Evolutionary conservation across 2,888 invertebrate species (phyloP).

Genomic region (Omphaloscelis lunosa): DNA sequence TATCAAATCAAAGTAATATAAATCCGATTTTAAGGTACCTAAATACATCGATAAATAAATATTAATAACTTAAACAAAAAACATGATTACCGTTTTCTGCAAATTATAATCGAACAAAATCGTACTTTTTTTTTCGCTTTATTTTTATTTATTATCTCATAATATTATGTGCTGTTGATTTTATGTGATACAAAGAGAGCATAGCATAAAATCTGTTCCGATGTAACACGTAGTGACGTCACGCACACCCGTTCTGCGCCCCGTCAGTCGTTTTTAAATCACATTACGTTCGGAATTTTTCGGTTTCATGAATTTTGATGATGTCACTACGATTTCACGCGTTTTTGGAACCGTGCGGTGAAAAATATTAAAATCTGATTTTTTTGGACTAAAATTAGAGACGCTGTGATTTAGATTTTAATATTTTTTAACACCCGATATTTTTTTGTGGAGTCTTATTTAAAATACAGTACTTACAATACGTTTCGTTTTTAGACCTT

Average conservation of each 20-base stretch:
- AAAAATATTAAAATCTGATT: conserved; percentile 34
- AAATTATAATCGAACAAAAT: neutral
- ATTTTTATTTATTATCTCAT: neutral
- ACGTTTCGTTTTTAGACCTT: neutral
- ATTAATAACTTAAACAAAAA: neutral
- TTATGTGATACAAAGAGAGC: conserved; percentile 12
- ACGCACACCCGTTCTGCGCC: conserved; percentile 17
- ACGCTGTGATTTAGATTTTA: neutral
- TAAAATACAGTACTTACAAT: neutral
- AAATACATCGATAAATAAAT: neutral
- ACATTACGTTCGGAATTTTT: conserved; percentile 56
- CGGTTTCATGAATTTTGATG: conserved; percentile 65
- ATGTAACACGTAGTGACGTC: conserved; percentile 33
- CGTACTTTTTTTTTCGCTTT: neutral
- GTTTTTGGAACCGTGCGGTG: conserved; percentile 12
- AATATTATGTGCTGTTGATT: neutral
- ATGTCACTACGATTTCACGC: conserved; percentile 50
- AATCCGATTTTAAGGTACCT: neutral
- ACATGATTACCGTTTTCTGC: neutral
- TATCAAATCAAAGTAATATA: neutral
- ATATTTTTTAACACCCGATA: conserved; percentile 11
- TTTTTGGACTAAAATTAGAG: conserved; percentile 17
- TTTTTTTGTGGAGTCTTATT: neutral
- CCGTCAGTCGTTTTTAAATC: conserved; percentile 61
- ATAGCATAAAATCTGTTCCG: conserved; percentile 31